phyloP scores from a whole-genome alignment of 2,888 invertebrate genomes.

The Argyra leucocephala region DNA sequence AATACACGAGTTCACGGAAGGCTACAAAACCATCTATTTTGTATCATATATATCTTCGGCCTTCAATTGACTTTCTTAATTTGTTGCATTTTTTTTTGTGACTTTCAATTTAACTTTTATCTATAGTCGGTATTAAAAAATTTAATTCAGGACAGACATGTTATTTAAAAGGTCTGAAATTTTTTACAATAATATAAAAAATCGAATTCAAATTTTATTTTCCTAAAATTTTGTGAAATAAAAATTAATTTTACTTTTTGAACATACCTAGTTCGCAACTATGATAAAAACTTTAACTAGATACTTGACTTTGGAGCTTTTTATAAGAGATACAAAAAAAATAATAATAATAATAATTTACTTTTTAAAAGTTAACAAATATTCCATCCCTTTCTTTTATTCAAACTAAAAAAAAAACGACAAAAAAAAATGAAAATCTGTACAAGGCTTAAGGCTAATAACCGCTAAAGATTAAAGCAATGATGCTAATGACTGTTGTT shows the following conservation, averaged over 20 bases:
- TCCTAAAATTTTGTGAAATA: no score
- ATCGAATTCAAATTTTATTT: no score
- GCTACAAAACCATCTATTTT: no score
- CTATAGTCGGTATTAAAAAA: no score
- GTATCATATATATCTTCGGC: no score
- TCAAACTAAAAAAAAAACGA: not conserved
- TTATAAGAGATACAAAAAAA: not conserved
- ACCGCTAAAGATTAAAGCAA: constrained; percentile 6
- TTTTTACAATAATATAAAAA: no score
- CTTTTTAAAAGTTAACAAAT: not conserved
- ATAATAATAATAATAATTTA: not conserved
- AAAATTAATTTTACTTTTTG: not conserved
- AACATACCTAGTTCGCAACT: not conserved
- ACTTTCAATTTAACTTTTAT: no score
- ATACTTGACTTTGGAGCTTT: not conserved
- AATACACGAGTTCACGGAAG: no score
- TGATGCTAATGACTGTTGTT: constrained; percentile 2
- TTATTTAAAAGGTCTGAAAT: no score
- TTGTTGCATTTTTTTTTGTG: no score
- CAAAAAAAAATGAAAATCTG: not conserved
- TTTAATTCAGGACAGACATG: no score
- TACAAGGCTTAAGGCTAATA: not conserved
- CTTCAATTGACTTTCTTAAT: no score
- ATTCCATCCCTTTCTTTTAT: not conserved
- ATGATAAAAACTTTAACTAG: not conserved